Percentiles rank a stretch among this genome's conserved stretches.
phyloP scores from a whole-genome alignment of 2,113 vertebrate genomes.

The Phoenicopterus ruber region DNA sequence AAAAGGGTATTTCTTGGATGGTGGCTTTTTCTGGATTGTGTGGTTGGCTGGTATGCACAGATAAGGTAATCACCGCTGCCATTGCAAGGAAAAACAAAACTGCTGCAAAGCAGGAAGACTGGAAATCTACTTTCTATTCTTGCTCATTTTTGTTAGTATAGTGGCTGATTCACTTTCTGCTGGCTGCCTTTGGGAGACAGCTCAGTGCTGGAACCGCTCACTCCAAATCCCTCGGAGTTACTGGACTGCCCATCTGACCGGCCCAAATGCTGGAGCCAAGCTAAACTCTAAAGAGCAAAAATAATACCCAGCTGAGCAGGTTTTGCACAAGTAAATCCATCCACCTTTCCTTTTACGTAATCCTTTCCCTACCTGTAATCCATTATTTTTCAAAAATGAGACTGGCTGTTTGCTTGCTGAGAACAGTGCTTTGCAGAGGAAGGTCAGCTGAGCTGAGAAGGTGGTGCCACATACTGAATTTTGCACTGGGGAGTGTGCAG shows the following conservation, averaged over 20 bases:
- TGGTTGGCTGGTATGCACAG: slow-evolving; percentile 18
- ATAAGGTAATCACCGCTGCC: slow-evolving; percentile 44
- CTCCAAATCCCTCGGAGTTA: neutral
- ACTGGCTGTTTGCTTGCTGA: neutral
- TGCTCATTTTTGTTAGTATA: slow-evolving; percentile 21
- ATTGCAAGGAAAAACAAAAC: slow-evolving; percentile 30
- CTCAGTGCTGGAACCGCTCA: neutral
- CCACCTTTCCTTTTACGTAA: neutral
- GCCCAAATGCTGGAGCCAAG: neutral
- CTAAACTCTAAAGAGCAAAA: neutral
- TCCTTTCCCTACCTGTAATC: neutral
- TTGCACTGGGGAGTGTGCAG: neutral
- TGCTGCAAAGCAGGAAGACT: neutral
- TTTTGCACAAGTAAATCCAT: slow-evolving; percentile 17
- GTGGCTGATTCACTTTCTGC: neutral
- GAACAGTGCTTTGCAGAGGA: neutral
- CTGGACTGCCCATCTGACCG: neutral
- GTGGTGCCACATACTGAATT: neutral
- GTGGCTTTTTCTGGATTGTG: slow-evolving; percentile 29
- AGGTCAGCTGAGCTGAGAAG: neutral
- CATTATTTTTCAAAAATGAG: slow-evolving; percentile 6
- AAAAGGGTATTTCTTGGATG: slow-evolving; percentile 36
- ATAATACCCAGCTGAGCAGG: neutral
- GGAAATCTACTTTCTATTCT: slow-evolving; percentile 41
- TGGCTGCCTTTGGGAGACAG: neutral